Conservation (phyloP, 1,140 invertebrate genomes). For the Tetraneura akinire region DNA sequence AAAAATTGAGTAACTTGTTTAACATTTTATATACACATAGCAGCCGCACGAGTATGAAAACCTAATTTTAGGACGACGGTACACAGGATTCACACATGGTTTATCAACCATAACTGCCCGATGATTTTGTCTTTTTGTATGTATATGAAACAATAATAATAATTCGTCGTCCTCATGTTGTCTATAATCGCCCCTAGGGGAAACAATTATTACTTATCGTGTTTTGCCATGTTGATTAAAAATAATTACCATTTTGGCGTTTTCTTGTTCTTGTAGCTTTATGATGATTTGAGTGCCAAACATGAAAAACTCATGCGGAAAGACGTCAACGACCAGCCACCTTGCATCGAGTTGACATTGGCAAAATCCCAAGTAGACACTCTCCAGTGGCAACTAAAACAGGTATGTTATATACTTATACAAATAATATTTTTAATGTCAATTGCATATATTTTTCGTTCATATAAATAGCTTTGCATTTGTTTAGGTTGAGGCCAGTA, state of each 20-base stretch:
- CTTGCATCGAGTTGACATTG: conserved; percentile 66
- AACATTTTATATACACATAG: conserved; percentile 9
- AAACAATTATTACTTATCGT: background rate
- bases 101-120: conserved; percentile 53
- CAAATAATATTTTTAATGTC: background rate
- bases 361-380: conserved; percentile 73
- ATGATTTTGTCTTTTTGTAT: conserved; percentile 55
- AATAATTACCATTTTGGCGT: background rate
- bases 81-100: conserved; percentile 36
- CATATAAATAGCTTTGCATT: conserved; percentile 7
- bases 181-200: background rate
- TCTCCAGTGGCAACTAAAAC: conserved; percentile 77
- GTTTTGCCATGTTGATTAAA: background rate
- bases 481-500: conserved; percentile 71
- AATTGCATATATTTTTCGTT: background rate
- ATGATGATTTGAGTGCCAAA: conserved; percentile 61
- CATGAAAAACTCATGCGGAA: conserved; percentile 61
- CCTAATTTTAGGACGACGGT: background rate
- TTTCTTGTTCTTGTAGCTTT: conserved; percentile 59
- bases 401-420: conserved; percentile 63
- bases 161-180: background rate
- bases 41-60: no score
- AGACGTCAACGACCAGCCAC: conserved; percentile 54
- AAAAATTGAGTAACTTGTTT: conserved; percentile 38
- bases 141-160: background rate